phyloP scores from a whole-genome alignment of 2,888 invertebrate genomes.

The Pachycephus smyrnensis region DNA sequence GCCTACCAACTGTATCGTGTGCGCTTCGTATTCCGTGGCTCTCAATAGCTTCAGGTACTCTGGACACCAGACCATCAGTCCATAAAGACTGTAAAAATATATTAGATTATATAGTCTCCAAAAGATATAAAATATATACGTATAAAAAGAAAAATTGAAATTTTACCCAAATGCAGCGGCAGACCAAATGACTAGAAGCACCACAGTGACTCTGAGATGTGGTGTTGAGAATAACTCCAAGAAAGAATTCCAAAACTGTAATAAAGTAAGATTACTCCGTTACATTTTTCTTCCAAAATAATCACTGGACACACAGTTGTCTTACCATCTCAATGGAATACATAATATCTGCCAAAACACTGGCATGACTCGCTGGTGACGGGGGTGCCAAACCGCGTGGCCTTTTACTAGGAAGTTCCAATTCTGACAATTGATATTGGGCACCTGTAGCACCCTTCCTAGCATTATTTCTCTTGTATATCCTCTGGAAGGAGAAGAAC shows the following conservation, averaged over 20 bases:
- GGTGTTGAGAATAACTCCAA: constrained; percentile 76
- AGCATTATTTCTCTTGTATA: constrained; percentile 71
- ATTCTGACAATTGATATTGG: constrained; percentile 75
- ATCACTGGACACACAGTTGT: constrained; percentile 10
- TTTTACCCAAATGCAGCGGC: constrained; percentile 71
- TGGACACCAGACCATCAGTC: constrained; percentile 72
- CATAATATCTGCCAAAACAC: constrained; percentile 67
- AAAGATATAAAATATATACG: neutral
- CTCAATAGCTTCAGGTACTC: constrained; percentile 67
- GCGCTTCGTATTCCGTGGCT: constrained; percentile 64
- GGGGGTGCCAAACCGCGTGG: constrained; percentile 63
- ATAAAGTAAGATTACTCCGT: constrained; percentile 37
- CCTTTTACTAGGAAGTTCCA: constrained; percentile 77
- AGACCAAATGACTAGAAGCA: constrained; percentile 73
- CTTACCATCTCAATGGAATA: constrained; percentile 68
- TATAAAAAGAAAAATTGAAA: constrained; percentile 64
- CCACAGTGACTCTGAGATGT: constrained; percentile 73
- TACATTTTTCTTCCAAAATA: constrained; percentile 35
- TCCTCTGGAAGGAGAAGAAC: constrained; percentile 63
- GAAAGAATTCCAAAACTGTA: constrained; percentile 79
- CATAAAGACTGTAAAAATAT: constrained; percentile 68
- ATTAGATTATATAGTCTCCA: neutral
- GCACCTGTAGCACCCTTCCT: constrained; percentile 63
- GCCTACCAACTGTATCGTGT: constrained; percentile 56
- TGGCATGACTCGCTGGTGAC: constrained; percentile 70